Conservation (phyloP, 1,140 invertebrate genomes). For the Bombus balteatus region DNA sequence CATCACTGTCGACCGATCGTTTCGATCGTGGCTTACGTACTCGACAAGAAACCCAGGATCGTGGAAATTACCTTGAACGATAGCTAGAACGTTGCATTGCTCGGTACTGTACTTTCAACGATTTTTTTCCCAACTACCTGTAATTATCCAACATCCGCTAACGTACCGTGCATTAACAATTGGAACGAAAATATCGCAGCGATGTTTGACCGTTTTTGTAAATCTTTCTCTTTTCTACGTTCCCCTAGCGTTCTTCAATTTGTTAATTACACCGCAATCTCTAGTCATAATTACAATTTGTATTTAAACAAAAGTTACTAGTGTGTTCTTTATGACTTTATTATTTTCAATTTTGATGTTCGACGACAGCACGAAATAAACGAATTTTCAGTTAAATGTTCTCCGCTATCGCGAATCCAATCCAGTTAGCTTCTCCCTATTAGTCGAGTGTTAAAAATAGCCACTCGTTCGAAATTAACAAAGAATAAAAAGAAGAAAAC, state of each 20-base stretch:
- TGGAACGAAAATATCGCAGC: not conserved
- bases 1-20: slow-evolving; percentile 62
- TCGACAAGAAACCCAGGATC: slow-evolving; percentile 57
- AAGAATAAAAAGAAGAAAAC: not conserved
- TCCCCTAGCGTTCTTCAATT: not conserved
- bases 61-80: slow-evolving; percentile 48
- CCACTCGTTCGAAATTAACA: not conserved
- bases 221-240: not conserved
- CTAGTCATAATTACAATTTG: not conserved
- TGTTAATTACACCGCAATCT: not conserved
- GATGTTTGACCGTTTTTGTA: no score
- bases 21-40: slow-evolving; percentile 56
- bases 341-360: not conserved
- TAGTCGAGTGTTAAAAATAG: not conserved
- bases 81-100: not conserved
- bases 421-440: not conserved
- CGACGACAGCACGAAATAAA: no score
- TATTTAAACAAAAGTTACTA: not conserved
- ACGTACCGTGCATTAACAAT: no score
- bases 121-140: not conserved
- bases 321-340: not conserved
- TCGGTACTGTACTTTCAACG: not conserved
- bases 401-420: not conserved
- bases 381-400: not conserved
- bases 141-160: not conserved